A percentile compares a stretch with the other conserved stretches of the same genome.
Evolutionary conservation across 1,140 invertebrate genomes (phyloP).

Genomic region (Idris sp.): DNA sequence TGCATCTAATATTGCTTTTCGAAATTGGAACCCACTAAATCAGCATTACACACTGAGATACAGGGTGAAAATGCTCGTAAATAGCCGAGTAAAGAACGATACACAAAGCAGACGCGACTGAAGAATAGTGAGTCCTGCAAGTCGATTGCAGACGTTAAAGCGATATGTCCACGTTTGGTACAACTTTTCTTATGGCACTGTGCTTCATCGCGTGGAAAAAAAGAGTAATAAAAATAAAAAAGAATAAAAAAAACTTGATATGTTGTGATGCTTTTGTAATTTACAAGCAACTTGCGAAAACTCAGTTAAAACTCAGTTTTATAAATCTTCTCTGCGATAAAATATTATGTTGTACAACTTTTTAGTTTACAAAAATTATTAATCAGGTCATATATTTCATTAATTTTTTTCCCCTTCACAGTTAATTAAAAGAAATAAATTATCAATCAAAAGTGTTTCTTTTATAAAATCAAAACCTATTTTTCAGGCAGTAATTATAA

Average conservation of each 20-base stretch:
- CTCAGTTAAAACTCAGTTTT: too few species aligned
- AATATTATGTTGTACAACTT: too few species aligned
- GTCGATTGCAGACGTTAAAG: slow-evolving; percentile 50
- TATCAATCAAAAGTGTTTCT: too few species aligned
- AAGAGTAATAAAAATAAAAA: too few species aligned
- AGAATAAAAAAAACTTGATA: slow-evolving; percentile 26
- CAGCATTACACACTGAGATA: slow-evolving; percentile 45
- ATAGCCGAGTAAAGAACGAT: slow-evolving; percentile 48
- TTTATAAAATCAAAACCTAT: too few species aligned
- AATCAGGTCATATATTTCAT: too few species aligned
- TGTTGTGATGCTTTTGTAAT: slow-evolving; percentile 16
- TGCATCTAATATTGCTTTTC: slow-evolving; percentile 56
- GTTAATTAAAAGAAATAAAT: too few species aligned
- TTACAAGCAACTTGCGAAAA: slow-evolving; percentile 12
- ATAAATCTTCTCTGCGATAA: too few species aligned
- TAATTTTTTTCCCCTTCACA: too few species aligned
- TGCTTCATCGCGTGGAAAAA: slow-evolving; percentile 22
- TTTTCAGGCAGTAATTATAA: too few species aligned
- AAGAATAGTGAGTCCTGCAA: slow-evolving; percentile 45
- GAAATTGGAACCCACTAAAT: slow-evolving; percentile 54
- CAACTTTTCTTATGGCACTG: slow-evolving; percentile 26
- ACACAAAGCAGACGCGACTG: slow-evolving; percentile 50
- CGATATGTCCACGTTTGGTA: slow-evolving; percentile 48
- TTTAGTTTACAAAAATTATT: too few species aligned
- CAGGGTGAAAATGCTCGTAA: slow-evolving; percentile 45